Base-by-base conservation (phyloP, 2,113 vertebrate species). In the Chaetorhynchus papuensis region DNA sequence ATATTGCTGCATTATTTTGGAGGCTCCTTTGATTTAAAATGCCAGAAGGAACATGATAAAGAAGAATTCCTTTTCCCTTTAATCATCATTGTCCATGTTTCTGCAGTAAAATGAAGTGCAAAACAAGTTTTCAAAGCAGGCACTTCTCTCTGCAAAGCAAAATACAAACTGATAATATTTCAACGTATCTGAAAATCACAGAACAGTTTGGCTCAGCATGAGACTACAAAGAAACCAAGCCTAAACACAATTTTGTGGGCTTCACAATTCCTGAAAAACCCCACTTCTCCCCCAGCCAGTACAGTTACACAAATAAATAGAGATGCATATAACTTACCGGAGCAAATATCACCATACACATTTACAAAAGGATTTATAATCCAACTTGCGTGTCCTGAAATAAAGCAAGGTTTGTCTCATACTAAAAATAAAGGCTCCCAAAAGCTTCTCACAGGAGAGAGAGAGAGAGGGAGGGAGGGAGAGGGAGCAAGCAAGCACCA, bases 281-380 rank as follows among this genome's bases (percentile, higher is more conserved):
- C 57, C 52, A 44, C 70, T 79, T 86, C 68, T 76, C 39, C 82
- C 44, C 77, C 64, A 61, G 0, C 59, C 87, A 87, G 50, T n/a
- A 70, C 50, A 96, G 35, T 65, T 71, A 87, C 68, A 96, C 33
- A 87, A 83, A 78, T 52, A 94, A 71, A 82, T 6, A 88, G 85
- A 97, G 96, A 97, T 81, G 89, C 41, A 93, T 47, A 60, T 35
- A 97, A 98, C 99, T 99, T 98, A 98, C 99, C 99, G 98, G 98
- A 98, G 99, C 98, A 98, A 99, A 99, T 98, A 99, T 99, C 98
- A 99, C 99, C 99, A 99, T 99, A 98, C 99, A 99, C 98, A 99
- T 99, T 99, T 99, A 98, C 98, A 98, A 98, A 98, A 97, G 90
- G 97, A 98, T 98, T 98, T 98, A 98, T 97, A 98, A 97, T 98